Evolutionary conservation across 1,140 invertebrate genomes (phyloP).

Genomic region (Lerema accius): DNA sequence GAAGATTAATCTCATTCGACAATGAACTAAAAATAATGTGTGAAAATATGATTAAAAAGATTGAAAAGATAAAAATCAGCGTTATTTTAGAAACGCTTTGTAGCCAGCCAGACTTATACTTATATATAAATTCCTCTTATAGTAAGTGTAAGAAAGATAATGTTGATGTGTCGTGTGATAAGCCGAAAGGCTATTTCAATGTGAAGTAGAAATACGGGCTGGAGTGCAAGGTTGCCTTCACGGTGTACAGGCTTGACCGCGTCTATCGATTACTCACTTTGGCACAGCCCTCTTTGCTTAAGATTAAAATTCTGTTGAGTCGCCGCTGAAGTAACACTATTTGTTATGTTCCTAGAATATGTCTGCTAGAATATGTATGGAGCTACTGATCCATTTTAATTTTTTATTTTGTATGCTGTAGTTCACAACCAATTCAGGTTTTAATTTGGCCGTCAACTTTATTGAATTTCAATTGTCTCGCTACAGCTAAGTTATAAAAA

Average conservation of each 20-base stretch:
- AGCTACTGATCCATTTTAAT: constrained; percentile 11
- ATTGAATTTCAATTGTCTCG: not conserved
- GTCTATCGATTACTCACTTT: constrained; percentile 59
- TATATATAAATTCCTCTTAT: not conserved
- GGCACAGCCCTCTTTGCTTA: constrained; percentile 45
- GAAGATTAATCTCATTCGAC: too few species aligned
- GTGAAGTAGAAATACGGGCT: constrained; percentile 25
- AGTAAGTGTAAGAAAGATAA: constrained; percentile 9
- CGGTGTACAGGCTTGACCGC: constrained; percentile 54
- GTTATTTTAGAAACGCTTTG: too few species aligned
- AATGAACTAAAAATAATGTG: too few species aligned
- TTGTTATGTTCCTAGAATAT: not conserved
- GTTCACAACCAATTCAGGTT: not conserved
- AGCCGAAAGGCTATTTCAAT: constrained; percentile 32
- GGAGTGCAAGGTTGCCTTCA: constrained; percentile 58
- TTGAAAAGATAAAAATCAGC: too few species aligned
- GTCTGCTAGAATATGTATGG: too few species aligned
- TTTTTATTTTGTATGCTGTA: not conserved
- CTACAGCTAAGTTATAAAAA: too few species aligned
- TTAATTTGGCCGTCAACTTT: not conserved
- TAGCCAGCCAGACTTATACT: too few species aligned
- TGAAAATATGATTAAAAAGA: too few species aligned
- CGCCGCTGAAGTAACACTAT: not conserved
- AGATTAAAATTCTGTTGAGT: constrained; percentile 51
- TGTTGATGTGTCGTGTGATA: constrained; percentile 33